Evolutionary conservation across 2,797 vertebrate species (phyloP).

Genomic region (Heteromormyrus szaboi): DNA sequence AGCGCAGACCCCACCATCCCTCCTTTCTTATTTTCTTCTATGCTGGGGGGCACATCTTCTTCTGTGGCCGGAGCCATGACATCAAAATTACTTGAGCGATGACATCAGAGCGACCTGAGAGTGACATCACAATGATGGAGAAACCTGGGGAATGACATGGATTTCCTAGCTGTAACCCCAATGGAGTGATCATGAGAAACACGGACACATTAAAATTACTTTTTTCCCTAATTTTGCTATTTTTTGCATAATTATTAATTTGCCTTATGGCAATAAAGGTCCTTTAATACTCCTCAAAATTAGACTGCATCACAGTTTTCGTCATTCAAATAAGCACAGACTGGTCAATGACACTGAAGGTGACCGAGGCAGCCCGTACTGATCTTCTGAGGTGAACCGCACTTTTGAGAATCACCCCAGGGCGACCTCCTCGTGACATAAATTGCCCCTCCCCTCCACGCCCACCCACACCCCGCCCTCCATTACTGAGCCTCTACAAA

Average conservation of each 20-base stretch:
- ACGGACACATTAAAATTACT: background rate
- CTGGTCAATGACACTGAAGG: background rate
- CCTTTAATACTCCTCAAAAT: background rate
- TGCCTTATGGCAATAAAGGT: constrained; percentile 6
- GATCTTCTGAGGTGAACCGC: background rate
- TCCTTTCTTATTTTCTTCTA: background rate
- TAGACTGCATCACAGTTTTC: background rate
- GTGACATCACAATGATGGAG: background rate
- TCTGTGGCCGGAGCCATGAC: background rate
- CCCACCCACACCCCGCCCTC: background rate
- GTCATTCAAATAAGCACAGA: background rate
- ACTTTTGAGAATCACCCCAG: background rate
- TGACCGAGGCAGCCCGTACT: background rate
- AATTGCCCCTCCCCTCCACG: background rate
- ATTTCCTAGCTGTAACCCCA: background rate
- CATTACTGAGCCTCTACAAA: background rate
- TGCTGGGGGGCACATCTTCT: background rate
- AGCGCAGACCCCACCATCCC: background rate
- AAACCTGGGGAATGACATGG: background rate
- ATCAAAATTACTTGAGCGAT: background rate
- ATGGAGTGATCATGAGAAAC: background rate
- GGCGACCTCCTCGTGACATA: background rate
- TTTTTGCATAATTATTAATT: constrained; percentile 8
- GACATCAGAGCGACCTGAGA: background rate
- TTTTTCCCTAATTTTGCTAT: background rate